These are phyloP conservation scores for Molorchus minor DNA, from an alignment of 2,888 invertebrate species.

Conservation along the genomic window DNA sequence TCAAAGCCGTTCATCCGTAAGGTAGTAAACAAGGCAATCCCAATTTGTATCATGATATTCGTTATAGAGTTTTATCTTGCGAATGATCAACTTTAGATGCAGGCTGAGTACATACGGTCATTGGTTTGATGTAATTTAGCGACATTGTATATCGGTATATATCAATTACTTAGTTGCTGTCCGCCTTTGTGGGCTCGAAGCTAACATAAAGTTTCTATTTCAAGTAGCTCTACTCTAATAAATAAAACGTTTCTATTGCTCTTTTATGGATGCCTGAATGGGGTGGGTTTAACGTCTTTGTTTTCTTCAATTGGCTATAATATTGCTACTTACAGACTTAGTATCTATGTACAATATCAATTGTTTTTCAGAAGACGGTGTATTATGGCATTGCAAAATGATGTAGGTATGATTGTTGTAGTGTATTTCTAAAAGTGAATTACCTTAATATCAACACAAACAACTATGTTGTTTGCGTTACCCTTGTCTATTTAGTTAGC, in stretches of 20 bases:
- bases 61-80: slow-evolving; percentile 21
- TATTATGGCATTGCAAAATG: too few species aligned
- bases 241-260: not conserved
- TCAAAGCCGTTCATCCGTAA: not conserved
- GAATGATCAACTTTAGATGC: slow-evolving; percentile 8
- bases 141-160: slow-evolving; percentile 18
- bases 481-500: too few species aligned
- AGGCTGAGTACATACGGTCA: slow-evolving; percentile 12
- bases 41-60: slow-evolving; percentile 16
- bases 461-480: too few species aligned
- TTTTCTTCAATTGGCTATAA: not conserved
- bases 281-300: not conserved
- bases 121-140: slow-evolving; percentile 16
- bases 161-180: slow-evolving; percentile 20
- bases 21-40: slow-evolving; percentile 15
- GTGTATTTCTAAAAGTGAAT: too few species aligned
- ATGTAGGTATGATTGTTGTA: too few species aligned
- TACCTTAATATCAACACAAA: too few species aligned
- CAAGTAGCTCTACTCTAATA: slow-evolving; percentile 9
- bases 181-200: not conserved
- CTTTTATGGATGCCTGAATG: not conserved
- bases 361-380: too few species aligned
- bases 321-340: not conserved
- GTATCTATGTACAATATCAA: too few species aligned
- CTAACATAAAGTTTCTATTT: slow-evolving; percentile 10